These are phyloP conservation scores for Nycticryphes semicollaris DNA, from an alignment of 2,113 vertebrate species.

Conservation along the genomic window DNA sequence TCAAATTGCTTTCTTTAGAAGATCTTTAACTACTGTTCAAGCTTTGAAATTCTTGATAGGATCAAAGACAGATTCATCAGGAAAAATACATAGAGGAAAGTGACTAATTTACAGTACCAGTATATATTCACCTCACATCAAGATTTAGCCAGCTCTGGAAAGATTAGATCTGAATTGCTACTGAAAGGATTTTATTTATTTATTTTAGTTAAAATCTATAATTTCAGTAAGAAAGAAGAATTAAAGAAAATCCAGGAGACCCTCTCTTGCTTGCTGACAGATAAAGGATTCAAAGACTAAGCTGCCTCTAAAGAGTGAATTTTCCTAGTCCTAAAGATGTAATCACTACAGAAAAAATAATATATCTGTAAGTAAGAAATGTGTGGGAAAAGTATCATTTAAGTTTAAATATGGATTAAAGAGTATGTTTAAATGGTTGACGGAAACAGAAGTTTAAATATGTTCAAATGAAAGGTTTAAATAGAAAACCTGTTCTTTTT, in stretches of 20 bases:
- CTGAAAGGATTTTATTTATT: neutral
- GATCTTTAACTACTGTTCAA: neutral
- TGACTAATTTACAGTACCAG: neutral
- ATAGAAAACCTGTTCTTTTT: neutral
- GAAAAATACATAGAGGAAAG: neutral
- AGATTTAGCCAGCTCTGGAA: neutral
- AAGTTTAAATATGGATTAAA: neutral
- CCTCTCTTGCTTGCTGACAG: neutral
- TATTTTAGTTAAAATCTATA: neutral
- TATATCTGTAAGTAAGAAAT: neutral
- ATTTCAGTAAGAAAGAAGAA: neutral
- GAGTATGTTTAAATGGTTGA: neutral
- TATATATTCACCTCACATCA: neutral
- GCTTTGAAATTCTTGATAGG: neutral
- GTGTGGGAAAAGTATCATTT: neutral
- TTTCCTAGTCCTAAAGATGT: neutral
- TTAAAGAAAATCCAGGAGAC: neutral
- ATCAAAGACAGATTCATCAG: neutral
- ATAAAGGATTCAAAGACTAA: neutral
- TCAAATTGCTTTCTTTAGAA: neutral
- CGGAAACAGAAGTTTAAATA: neutral
- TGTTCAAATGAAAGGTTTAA: neutral
- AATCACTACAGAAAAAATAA: neutral
- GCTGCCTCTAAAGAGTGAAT: neutral
- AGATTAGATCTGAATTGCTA: neutral